A percentile compares a stretch with the other conserved stretches of the same genome.
phyloP scores from a whole-genome alignment of 1,140 invertebrate genomes.

The Caerostris darwini region DNA sequence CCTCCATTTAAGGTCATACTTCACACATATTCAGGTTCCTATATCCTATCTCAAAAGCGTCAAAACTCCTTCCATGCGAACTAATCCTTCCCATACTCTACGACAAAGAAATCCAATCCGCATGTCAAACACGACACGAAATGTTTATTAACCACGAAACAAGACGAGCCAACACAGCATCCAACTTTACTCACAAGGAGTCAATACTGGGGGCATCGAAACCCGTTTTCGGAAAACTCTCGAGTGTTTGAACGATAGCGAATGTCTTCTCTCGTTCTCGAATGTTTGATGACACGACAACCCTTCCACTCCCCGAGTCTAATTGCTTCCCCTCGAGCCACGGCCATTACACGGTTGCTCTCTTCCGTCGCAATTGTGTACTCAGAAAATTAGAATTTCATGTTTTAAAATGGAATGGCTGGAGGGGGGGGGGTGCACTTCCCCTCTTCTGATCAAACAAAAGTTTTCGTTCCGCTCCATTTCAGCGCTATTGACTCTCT shows the following conservation, averaged over 20 bases:
- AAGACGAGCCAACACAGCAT: background rate
- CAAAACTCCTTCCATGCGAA: too few species aligned
- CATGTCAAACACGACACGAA: too few species aligned
- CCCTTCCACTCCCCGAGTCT: background rate
- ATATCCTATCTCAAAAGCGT: too few species aligned
- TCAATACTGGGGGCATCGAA: background rate
- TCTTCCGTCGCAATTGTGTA: background rate
- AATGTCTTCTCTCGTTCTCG: background rate
- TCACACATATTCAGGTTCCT: too few species aligned
- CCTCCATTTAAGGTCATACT: too few species aligned
- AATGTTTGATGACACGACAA: slow-evolving; percentile 1
- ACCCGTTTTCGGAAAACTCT: background rate
- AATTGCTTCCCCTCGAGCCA: background rate
- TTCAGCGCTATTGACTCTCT: slow-evolving; percentile 31
- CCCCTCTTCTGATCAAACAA: background rate
- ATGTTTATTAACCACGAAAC: background rate
- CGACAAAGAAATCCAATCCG: too few species aligned
- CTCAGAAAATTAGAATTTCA: slow-evolving; percentile 40
- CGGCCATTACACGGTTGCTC: background rate
- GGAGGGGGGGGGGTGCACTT: background rate
- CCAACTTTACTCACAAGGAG: background rate
- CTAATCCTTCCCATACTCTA: too few species aligned
- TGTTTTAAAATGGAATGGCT: background rate
- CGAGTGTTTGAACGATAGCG: background rate
- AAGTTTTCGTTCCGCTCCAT: slow-evolving; percentile 29